A percentile compares a stretch with the other conserved stretches of the same genome.
phyloP scores from a whole-genome alignment of 2,797 vertebrate species.

The Eidolon dupreanum region DNA sequence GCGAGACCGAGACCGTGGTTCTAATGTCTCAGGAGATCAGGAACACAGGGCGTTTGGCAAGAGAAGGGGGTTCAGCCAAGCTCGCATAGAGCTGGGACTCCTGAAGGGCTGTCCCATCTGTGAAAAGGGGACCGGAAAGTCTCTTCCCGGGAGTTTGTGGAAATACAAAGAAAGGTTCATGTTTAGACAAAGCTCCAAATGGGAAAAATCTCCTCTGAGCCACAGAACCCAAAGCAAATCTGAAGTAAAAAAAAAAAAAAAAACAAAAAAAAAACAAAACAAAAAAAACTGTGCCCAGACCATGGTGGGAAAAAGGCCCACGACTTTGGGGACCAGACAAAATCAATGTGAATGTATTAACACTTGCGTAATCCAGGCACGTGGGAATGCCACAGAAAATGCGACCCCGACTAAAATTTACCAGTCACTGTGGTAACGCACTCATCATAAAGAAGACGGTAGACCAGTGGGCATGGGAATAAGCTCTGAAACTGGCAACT shows the following conservation, averaged over 20 bases:
- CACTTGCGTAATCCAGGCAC: background rate
- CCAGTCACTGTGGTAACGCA: background rate
- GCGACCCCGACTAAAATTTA: too few species aligned
- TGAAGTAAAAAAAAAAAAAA: background rate
- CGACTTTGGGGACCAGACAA: background rate
- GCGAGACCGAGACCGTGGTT: fast-evolving
- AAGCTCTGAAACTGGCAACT: background rate
- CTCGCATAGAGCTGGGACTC: fast-evolving
- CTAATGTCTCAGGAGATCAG: background rate
- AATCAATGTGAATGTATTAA: background rate
- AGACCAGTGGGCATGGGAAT: too few species aligned
- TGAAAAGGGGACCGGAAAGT: background rate
- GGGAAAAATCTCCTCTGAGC: background rate
- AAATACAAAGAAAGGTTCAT: background rate
- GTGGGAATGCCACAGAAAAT: background rate
- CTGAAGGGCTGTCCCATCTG: background rate
- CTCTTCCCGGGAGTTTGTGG: background rate
- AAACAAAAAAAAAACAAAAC: background rate
- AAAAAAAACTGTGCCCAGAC: background rate
- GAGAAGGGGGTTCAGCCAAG: background rate
- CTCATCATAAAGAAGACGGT: too few species aligned
- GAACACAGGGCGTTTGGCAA: background rate
- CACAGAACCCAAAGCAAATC: background rate
- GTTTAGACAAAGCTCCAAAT: background rate
- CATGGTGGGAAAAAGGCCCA: too few species aligned